Evolutionary conservation across 2,888 invertebrate species (phyloP).

Genomic region (Drosophila neotestacea): DNA sequence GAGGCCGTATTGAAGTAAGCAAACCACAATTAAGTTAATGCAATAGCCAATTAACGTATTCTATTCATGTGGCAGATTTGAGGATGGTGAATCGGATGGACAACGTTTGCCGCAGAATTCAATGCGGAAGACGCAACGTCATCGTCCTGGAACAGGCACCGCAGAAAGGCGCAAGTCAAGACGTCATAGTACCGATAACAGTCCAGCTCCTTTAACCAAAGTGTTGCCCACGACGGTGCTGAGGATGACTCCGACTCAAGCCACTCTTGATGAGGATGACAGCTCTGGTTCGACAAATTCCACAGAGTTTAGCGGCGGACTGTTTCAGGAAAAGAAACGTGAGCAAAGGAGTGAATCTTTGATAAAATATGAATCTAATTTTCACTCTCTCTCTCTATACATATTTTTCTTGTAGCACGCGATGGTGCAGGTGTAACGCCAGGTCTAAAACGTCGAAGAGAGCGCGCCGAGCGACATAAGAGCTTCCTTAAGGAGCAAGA

Average conservation of each 20-base stretch:
- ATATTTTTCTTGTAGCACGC: slow-evolving; percentile 46
- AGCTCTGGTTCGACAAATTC: slow-evolving; percentile 87
- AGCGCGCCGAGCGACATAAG: slow-evolving; percentile 93
- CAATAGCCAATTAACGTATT: neutral
- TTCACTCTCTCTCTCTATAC: neutral
- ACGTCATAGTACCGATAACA: slow-evolving; percentile 90
- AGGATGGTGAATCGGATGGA: slow-evolving; percentile 86
- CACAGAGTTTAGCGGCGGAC: slow-evolving; percentile 83
- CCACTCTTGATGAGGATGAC: slow-evolving; percentile 83
- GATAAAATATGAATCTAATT: neutral
- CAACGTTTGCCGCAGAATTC: slow-evolving; percentile 89
- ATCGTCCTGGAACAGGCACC: slow-evolving; percentile 87
- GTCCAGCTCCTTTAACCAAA: slow-evolving; percentile 85
- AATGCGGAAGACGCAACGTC: slow-evolving; percentile 90
- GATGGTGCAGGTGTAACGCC: slow-evolving; percentile 90
- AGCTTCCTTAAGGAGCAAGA: slow-evolving; percentile 94
- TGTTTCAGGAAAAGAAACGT: slow-evolving; percentile 83
- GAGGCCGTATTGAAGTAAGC: slow-evolving; percentile 95
- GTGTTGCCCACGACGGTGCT: slow-evolving; percentile 78
- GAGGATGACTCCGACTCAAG: slow-evolving; percentile 81
- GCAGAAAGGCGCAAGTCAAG: slow-evolving; percentile 92
- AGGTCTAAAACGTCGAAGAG: slow-evolving; percentile 91
- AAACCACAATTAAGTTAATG: too few species aligned
- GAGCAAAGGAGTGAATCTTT: slow-evolving; percentile 18
- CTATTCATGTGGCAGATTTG: slow-evolving; percentile 75